Evolutionary conservation across 2,113 vertebrate genomes (phyloP).

Genomic region (Carettochelys insculpta): DNA sequence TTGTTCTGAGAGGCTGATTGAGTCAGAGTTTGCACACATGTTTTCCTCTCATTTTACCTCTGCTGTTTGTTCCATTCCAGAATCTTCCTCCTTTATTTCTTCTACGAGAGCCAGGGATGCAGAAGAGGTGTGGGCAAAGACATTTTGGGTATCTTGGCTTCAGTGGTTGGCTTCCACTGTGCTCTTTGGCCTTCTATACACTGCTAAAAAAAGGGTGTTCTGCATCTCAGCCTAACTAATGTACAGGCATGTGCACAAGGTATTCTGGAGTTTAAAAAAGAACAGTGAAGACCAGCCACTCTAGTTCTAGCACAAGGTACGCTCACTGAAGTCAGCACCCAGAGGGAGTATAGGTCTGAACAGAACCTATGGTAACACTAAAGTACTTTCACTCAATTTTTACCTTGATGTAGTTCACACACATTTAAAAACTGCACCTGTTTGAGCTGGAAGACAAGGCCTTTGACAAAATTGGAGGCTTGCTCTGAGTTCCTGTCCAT

Average conservation of each 20-base stretch:
- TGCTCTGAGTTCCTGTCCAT: not conserved
- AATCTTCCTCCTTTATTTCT: not conserved
- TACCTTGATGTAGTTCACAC: no score
- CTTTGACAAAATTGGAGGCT: accelerated
- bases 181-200: not conserved
- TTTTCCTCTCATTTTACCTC: not conserved
- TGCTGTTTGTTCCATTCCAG: not conserved
- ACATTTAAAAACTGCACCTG: no score
- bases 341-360: not conserved
- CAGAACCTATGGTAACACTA: not conserved
- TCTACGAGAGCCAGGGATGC: not conserved
- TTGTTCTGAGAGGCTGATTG: not conserved
- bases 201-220: not conserved
- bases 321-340: not conserved
- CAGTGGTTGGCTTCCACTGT: not conserved
- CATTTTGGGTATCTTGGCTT: not conserved
- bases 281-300: no score
- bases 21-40: not conserved
- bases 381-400: no score
- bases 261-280: not conserved
- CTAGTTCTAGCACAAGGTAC: not conserved
- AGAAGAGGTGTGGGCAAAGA: not conserved
- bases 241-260: not conserved
- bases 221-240: not conserved
- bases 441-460: no score